Base-by-base conservation (phyloP, 2,888 invertebrate genomes). In the Apamea epomidion region DNA sequence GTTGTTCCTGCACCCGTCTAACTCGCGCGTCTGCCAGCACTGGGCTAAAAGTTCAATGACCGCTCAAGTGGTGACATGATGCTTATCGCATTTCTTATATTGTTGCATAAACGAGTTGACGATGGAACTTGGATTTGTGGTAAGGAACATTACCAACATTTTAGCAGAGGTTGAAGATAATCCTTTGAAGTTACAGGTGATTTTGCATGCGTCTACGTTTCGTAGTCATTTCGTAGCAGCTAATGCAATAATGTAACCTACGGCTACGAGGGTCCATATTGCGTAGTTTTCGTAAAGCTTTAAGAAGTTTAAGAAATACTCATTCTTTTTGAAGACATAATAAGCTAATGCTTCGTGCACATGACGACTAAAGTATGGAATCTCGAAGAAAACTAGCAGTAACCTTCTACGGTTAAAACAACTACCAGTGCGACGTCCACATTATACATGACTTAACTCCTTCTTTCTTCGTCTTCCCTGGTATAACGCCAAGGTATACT, bases 11-110 rank as follows among this genome's bases (percentile, higher is more conserved):
- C 87, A 87, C 83, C 90, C 86, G 88, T 86, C 88, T 87, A 89
- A 89, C 87, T 87, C 84, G 88, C 84, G 81, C 89, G 90, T 91
- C 92, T 92, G 86, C 90, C 89, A 90, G 87, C 89, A 94, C 91
- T 93, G 91, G 94, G 94, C 94, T 94, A 94, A 93, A 94, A 93
- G 93, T 91, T 93, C 92, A 93, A 91, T 87, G 92, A 90, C 94
- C 94, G 89, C 87, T 77, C 81, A 87, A 89, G 86, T 86, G 83
- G 88, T 90, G 92, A 92, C 92, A 91, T 87, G 88, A 90, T 85
- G 88, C 80, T 90, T 91, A 92, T 91, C 90, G 85, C 83, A 80
- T 84, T 85, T 89, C 86, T 84, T 85, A 85, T 87, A 88, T 85
- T 88, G 87, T 90, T 87, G 85, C 86, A 85, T 74, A 78, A 76